A percentile compares a stretch with the other conserved stretches of the same genome.
phyloP scores from a whole-genome alignment of 2,113 vertebrate species.

The Clarias magur region DNA sequence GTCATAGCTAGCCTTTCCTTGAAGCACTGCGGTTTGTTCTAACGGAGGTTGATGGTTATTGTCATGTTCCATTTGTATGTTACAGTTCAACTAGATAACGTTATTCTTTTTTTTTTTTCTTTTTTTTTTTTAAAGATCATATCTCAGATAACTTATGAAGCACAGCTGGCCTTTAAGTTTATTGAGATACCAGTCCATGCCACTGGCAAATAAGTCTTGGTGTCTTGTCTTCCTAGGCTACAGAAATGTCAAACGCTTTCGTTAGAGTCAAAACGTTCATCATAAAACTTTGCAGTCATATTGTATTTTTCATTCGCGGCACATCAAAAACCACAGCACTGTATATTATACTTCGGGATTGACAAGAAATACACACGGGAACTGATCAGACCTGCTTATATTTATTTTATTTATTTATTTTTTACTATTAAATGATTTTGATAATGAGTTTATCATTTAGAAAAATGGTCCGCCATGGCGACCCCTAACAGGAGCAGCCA shows the following conservation, averaged over 20 bases:
- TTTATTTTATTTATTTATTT: not conserved
- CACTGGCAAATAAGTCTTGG: not conserved
- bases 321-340: constrained; percentile 6
- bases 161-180: not conserved
- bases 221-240: not conserved
- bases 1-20: constrained; percentile 43
- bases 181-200: not conserved
- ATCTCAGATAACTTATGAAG: not conserved
- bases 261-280: not conserved
- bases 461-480: too few relatives aligned
- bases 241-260: not conserved
- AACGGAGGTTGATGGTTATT: constrained; percentile 8
- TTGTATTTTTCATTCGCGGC: constrained; percentile 19
- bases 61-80: constrained; percentile 23
- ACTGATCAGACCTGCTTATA: not conserved
- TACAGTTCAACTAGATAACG: not conserved
- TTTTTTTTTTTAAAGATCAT: not conserved
- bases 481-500: too few relatives aligned
- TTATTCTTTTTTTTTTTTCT: constrained; percentile 12
- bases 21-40: constrained; percentile 47
- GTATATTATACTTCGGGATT: not conserved
- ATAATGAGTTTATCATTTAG: not conserved
- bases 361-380: not conserved
- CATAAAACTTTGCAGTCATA: constrained; percentile 13
- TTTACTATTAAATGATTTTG: not conserved